These are phyloP conservation scores for Dermochelys coriacea DNA, from an alignment of 2,797 vertebrate genomes.

Conservation along the genomic window DNA sequence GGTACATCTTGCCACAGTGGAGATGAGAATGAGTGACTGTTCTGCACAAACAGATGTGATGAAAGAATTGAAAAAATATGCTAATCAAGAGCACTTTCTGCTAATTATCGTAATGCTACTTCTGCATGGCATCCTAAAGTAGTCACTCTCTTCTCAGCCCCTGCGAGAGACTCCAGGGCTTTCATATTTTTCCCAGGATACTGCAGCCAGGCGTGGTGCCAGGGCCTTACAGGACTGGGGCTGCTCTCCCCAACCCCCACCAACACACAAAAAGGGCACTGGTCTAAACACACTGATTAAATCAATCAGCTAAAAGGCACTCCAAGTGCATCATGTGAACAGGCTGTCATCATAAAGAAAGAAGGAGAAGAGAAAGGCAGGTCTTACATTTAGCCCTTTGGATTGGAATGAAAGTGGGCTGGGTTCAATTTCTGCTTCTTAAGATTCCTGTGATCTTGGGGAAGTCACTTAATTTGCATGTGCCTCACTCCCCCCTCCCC, in stretches of 20 bases:
- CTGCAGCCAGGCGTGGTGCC: neutral
- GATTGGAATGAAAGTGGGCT: neutral
- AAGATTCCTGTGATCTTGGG: neutral
- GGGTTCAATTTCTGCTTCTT: neutral
- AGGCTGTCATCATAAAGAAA: neutral
- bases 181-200: rapidly evolving
- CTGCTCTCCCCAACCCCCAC: neutral
- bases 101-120: constrained; percentile 37
- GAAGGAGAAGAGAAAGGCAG: neutral
- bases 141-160: constrained; percentile 27
- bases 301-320: neutral
- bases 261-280: neutral
- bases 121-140: constrained; percentile 57
- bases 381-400: neutral
- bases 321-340: neutral
- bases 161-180: constrained; percentile 12
- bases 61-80: constrained; percentile 34
- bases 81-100: constrained; percentile 42
- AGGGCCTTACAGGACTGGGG: neutral
- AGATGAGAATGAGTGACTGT: constrained; percentile 37
- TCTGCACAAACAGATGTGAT: constrained; percentile 57
- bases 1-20: neutral
- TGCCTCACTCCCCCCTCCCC: neutral
- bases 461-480: neutral
- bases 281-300: neutral